Evolutionary conservation across 2,797 vertebrate species (phyloP).

Genomic region (Enteromius thamalakanensis): DNA sequence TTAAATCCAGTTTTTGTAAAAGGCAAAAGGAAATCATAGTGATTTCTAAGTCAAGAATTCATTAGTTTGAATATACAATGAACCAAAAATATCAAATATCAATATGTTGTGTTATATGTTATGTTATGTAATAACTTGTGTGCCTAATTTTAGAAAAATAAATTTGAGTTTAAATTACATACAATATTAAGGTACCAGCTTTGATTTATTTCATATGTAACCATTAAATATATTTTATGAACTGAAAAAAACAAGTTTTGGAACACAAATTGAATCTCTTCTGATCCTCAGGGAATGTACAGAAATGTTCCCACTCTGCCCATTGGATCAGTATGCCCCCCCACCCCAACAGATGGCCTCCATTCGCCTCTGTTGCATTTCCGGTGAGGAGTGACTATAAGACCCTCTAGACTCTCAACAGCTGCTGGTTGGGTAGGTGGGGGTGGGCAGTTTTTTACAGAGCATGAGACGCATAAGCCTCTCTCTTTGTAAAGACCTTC

Average conservation of each 20-base stretch:
- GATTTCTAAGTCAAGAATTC: no score
- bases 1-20: no score
- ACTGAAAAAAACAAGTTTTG: not conserved
- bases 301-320: conserved; percentile 1
- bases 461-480: not conserved
- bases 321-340: not conserved
- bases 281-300: not conserved
- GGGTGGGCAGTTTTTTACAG: conserved; percentile 11
- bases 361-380: conserved; percentile 15
- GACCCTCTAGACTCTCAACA: conserved; percentile 30
- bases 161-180: no score
- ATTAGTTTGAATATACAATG: no score
- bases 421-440: conserved; percentile 22
- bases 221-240: not conserved
- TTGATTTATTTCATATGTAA: not conserved
- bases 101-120: no score
- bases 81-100: no score
- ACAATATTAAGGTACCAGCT: no score
- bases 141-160: no score
- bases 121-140: no score
- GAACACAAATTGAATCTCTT: not conserved
- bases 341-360: conserved; percentile 24
- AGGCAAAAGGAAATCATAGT: no score
- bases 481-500: not conserved
- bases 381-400: conserved; percentile 24